Evolutionary conservation across 2,113 vertebrate genomes (phyloP), one percentile per base, ranked within the genome.

Genomic region (Pseudopipra pipra): DNA sequence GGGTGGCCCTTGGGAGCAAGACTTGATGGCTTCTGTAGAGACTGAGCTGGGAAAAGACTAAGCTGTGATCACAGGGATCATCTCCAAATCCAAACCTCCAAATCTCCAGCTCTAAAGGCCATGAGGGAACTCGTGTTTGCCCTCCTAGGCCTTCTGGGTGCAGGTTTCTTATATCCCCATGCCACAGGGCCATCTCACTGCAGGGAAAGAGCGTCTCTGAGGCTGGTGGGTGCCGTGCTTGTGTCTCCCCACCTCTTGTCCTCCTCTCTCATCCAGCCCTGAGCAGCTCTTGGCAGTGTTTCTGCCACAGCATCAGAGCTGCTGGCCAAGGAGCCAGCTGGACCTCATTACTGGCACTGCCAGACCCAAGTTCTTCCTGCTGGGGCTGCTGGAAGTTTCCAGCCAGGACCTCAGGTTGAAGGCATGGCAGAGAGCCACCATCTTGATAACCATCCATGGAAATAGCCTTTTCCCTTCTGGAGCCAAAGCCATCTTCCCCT

Each of bases 291-390:
- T 80, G 79, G 59, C 56, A 52, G 7, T 0, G 4, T 63, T 76
- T 63, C 19, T 71, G 49, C 16, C 56, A 4, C 21, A 58, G 41
- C 33, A 71, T 46, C 75, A 44, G 46, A 74, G 51, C 59, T 95
- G 75, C 47, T 80, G 82, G 59, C 93, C 93, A 88, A 97, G 76
- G 56, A 80, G 52, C 85, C 91, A 83, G 85, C 85, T 96, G 87
- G 79, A 75, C n/a, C 85, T 92, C 72, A 86, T 90, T 90, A 67
- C 61, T 86, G 63, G 27, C 4, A 1, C 75, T 77, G 59, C 75
- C 72, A 86, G 92, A 33, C 65, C 65, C 25, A n/a, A 72, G 76
- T 65, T 56, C 72, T 89, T 65, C 95, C 82, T 94, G 83, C 83
- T 93, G 90, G 61, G 79, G 65, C 76, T 94, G 90, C 88, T 93